Evolutionary conservation across 2,113 vertebrate genomes (phyloP), one percentile per base, ranked within the genome.

Genomic region (Gallinago paraguaiae): DNA sequence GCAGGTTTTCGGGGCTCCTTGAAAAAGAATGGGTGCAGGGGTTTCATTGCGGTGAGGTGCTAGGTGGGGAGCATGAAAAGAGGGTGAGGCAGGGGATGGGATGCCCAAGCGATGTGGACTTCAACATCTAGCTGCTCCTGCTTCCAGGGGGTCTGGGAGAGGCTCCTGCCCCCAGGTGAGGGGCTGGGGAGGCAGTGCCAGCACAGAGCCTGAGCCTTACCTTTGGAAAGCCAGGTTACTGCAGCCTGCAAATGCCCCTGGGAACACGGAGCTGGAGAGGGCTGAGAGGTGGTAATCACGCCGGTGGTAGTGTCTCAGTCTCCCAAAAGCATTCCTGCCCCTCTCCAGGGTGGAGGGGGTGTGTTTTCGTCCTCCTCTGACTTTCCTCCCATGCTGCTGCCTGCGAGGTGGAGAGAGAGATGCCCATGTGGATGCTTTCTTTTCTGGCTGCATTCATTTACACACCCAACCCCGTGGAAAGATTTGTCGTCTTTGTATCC

Each of bases 191-290:
- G 14, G 7, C n/a, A 37, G 28, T 9, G 25, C n/a, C n/a, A 16
- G 56, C 1, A 1, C 0, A 0, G 17, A 24, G 33, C 23, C 43
- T 35, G 61, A 56, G 27, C 3, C 0, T 18, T 96, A 97, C 95
- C 97, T 97, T 81, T 95, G 96, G 54, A 96, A 96, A 46, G 87
- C 59, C 72, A 41, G 56, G 65, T 92, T 96, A 43, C 2, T 82
- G 88, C 86, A 82, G 67, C 93, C 94, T 30, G 96, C 69, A 2
- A 96, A 77, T 1, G 87, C 91, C 22, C 94, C 72, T 0, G 93
- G 91, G 94, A 95, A 86, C 41, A 93, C 72, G 0, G 88, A 94
- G 63, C 94, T 91, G 77, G 86, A 94, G 41, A 92, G 84, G 25
- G 94, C 63, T 0, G 94, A 84, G 67, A 96, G 84, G 54, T 92